Conservation (phyloP, 2,113 vertebrate genomes). For the Ceuthmochares aereus region DNA sequence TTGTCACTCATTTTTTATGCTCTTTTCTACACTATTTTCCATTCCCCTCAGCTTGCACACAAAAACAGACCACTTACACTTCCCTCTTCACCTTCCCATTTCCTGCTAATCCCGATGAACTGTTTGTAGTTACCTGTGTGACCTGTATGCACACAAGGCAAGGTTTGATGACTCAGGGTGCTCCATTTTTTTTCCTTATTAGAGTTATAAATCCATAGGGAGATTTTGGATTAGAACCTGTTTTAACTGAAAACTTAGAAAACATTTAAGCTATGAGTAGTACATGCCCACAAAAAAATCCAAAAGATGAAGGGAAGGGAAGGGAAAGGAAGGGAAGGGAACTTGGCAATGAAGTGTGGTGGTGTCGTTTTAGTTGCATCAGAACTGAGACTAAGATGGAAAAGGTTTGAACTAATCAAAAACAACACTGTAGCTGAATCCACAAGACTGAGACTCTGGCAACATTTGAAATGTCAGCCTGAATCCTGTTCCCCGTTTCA, state of each 20-base stretch:
- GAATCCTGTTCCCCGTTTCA: neutral
- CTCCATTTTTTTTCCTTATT: neutral
- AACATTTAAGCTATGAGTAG: neutral
- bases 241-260: neutral
- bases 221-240: neutral
- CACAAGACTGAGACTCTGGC: neutral
- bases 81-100: neutral
- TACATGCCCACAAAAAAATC: too few species aligned
- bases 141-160: neutral
- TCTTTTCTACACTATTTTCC: neutral
- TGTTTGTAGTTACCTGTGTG: neutral
- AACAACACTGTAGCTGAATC: neutral
- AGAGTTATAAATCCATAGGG: neutral
- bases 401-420: neutral
- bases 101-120: neutral
- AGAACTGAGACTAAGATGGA: neutral
- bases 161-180: neutral
- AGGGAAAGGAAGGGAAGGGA: too few species aligned
- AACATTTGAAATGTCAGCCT: neutral
- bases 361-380: neutral
- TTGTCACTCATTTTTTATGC: neutral
- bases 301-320: too few species aligned
- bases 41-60: neutral
- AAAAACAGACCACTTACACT: neutral
- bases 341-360: neutral